phyloP scores from a whole-genome alignment of 2,113 vertebrate species.

The Prietella phreatophila region DNA sequence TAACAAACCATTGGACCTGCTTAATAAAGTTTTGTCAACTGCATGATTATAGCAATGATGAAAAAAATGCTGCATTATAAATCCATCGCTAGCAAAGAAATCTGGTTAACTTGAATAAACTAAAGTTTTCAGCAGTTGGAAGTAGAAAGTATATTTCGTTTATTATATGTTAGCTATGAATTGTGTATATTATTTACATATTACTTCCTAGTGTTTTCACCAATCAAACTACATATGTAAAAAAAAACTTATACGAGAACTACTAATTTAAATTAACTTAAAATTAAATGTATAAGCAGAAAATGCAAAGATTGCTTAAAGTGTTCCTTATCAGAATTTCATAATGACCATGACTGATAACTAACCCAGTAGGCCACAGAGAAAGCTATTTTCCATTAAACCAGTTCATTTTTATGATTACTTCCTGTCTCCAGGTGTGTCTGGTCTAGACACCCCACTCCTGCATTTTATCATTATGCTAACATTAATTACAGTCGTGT shows the following conservation, averaged over 20 bases:
- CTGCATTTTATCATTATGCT: conserved; percentile 55
- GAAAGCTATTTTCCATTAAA: conserved; percentile 67
- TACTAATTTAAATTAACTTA: background rate
- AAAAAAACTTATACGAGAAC: no score
- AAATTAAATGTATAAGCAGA: background rate
- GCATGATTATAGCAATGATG: background rate
- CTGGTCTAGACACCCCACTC: conserved; percentile 58
- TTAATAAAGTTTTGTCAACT: conserved; percentile 7
- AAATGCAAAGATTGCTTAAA: background rate
- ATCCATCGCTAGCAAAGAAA: conserved; percentile 1
- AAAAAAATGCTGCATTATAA: background rate
- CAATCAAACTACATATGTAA: background rate
- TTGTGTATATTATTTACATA: background rate
- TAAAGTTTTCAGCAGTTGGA: background rate
- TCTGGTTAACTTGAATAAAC: background rate
- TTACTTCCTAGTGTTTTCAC: background rate
- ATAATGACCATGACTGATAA: background rate
- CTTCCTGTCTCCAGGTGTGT: conserved; percentile 75
- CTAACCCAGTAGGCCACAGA: conserved; percentile 52
- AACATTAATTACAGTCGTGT: conserved; percentile 66
- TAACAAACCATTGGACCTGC: conserved; percentile 7
- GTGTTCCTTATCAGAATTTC: background rate
- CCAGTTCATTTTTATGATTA: conserved; percentile 71
- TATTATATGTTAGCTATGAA: background rate
- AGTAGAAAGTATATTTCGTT: background rate